phyloP scores from a whole-genome alignment of 2,797 vertebrate species.

The Peromyscus eremicus region DNA sequence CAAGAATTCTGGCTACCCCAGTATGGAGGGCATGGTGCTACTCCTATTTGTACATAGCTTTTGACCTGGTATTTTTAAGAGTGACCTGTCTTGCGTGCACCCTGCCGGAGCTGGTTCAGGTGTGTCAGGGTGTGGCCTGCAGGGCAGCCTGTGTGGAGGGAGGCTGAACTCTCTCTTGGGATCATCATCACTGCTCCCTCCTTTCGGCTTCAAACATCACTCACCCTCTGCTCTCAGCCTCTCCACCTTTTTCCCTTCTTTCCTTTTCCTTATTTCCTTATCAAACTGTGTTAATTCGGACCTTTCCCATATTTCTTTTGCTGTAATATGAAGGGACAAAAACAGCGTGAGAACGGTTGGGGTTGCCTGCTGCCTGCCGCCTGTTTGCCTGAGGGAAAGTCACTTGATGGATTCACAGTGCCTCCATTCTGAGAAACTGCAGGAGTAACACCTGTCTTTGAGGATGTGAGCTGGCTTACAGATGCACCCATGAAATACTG shows the following conservation, averaged over 20 bases:
- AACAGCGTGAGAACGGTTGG: rapidly evolving
- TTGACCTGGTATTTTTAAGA: neutral
- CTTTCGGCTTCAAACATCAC: neutral
- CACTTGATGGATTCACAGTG: neutral
- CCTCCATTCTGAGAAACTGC: neutral
- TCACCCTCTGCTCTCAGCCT: neutral
- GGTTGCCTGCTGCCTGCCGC: neutral
- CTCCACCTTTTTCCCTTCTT: neutral
- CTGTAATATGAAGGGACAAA: neutral
- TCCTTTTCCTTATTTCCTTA: neutral
- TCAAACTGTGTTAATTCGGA: neutral
- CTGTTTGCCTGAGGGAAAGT: neutral
- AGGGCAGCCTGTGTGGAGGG: neutral
- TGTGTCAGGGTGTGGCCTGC: neutral
- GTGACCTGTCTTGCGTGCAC: too few species aligned
- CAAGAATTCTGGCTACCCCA: neutral
- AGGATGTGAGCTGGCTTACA: neutral
- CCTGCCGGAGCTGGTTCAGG: rapidly evolving
- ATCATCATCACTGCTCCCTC: neutral
- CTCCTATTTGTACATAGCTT: neutral
- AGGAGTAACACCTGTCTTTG: neutral
- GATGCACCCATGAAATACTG: neutral
- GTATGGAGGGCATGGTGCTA: neutral
- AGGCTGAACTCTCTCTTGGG: neutral
- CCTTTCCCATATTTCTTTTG: neutral